Evolutionary conservation across 2,888 invertebrate species (phyloP).

Genomic region (Boloria selene): DNA sequence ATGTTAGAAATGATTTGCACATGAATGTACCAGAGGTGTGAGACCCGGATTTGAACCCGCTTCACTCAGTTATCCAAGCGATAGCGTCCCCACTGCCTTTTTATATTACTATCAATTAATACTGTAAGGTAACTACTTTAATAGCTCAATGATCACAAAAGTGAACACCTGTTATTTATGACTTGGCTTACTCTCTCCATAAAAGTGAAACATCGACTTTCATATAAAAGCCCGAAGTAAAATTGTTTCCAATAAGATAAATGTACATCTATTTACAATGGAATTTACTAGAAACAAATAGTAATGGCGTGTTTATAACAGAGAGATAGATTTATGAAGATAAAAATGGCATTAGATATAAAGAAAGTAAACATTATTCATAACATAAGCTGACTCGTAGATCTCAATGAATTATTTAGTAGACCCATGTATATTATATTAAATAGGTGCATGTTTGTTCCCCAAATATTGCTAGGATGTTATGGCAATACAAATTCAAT

Average conservation of each 20-base stretch:
- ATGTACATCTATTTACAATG: conserved; percentile 17
- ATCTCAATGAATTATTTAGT: conserved; percentile 51
- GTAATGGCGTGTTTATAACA: conserved; percentile 21
- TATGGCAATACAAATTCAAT: not conserved
- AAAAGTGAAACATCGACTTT: conserved; percentile 15
- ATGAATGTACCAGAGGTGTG: too few species aligned
- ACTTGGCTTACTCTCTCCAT: conserved; percentile 1
- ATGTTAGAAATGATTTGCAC: too few species aligned
- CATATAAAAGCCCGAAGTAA: conserved; percentile 4
- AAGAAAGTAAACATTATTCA: conserved; percentile 44
- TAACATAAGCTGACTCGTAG: conserved; percentile 38
- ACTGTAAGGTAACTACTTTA: not conserved
- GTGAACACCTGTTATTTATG: conserved; percentile 6
- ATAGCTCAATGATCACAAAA: not conserved
- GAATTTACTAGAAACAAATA: conserved; percentile 29
- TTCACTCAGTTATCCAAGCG: too few species aligned
- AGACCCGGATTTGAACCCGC: too few species aligned
- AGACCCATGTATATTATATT: conserved; percentile 17
- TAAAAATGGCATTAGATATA: conserved; percentile 36
- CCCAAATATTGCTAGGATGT: conserved; percentile 16
- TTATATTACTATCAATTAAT: not conserved
- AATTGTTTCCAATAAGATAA: conserved; percentile 22
- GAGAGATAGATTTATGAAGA: conserved; percentile 35
- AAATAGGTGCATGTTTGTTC: conserved; percentile 6
- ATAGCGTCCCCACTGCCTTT: too few species aligned